Conservation (phyloP, 2,888 invertebrate species). For the Drosophila emarginata region DNA sequence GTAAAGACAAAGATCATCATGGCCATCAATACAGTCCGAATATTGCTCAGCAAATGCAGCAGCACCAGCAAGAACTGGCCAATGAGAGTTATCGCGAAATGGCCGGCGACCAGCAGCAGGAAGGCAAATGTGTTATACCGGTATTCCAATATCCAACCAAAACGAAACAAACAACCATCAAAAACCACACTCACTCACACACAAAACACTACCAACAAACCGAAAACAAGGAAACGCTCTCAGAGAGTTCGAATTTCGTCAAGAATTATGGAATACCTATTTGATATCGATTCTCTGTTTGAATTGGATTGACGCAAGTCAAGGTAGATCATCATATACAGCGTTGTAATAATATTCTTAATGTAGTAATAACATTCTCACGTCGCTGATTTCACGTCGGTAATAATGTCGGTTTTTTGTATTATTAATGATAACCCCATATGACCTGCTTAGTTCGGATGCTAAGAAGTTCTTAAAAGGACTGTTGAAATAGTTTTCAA, state of each 20-base stretch:
- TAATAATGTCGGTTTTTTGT: too few relatives aligned
- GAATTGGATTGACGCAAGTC: background rate
- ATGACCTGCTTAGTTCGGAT: too few relatives aligned
- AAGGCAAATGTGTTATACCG: slow-evolving; percentile 82
- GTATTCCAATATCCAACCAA: slow-evolving; percentile 77
- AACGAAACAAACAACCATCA: slow-evolving; percentile 53
- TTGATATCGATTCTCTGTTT: background rate
- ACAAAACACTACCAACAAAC: slow-evolving; percentile 28
- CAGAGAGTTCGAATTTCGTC: background rate
- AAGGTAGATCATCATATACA: too few relatives aligned
- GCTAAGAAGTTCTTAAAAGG: too few relatives aligned
- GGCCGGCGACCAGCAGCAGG: slow-evolving; percentile 62
- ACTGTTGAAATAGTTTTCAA: too few relatives aligned
- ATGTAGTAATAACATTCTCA: too few relatives aligned
- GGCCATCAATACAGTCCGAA: slow-evolving; percentile 76
- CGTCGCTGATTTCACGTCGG: too few relatives aligned
- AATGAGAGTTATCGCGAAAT: slow-evolving; percentile 83
- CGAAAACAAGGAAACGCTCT: slow-evolving; percentile 16
- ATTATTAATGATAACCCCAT: too few relatives aligned
- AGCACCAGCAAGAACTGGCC: slow-evolving; percentile 64
- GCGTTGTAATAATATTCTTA: too few relatives aligned
- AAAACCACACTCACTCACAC: slow-evolving; percentile 28
- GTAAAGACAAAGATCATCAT: slow-evolving; percentile 69
- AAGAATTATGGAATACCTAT: background rate
- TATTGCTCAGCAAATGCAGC: slow-evolving; percentile 69